Evolutionary conservation across 2,797 vertebrate species (phyloP).

Genomic region (Phrynocephalus vlangalii): DNA sequence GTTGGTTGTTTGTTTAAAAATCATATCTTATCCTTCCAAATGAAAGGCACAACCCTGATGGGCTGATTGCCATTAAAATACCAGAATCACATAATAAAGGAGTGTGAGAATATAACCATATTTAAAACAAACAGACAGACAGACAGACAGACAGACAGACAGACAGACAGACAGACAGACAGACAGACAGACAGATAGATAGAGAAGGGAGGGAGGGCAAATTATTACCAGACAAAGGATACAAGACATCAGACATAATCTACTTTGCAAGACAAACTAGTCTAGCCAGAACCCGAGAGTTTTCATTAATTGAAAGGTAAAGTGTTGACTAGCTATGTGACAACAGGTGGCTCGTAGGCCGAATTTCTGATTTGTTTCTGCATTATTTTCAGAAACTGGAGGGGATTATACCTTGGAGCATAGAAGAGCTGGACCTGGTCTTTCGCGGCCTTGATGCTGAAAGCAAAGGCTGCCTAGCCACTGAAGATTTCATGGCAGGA

Average conservation of each 20-base stretch:
- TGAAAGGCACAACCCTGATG: not conserved
- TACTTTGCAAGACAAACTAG: not conserved
- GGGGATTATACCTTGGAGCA: slow-evolving; percentile 58
- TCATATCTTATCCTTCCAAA: not conserved
- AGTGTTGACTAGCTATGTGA: not conserved
- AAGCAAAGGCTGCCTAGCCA: slow-evolving; percentile 65
- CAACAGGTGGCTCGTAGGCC: not conserved
- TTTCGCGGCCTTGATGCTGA: slow-evolving; percentile 77
- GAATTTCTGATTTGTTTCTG: not conserved
- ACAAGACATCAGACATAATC: not conserved
- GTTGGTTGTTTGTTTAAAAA: not conserved
- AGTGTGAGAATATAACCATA: not conserved
- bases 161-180: too few species aligned
- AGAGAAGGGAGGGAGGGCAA: not conserved
- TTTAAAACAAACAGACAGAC: not conserved
- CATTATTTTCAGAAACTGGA: slow-evolving; percentile 66
- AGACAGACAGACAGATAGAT: too few species aligned
- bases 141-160: too few species aligned
- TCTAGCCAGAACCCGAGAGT: not conserved
- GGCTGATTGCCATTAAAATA: not conserved
- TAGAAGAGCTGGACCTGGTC: slow-evolving; percentile 72
- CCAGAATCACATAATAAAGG: not conserved
- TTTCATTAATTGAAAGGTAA: not conserved
- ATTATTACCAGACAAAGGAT: not conserved
- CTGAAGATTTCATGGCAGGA: slow-evolving; percentile 71